Conservation (phyloP, 2,113 vertebrate species). For the Phaethornis superciliosus region DNA sequence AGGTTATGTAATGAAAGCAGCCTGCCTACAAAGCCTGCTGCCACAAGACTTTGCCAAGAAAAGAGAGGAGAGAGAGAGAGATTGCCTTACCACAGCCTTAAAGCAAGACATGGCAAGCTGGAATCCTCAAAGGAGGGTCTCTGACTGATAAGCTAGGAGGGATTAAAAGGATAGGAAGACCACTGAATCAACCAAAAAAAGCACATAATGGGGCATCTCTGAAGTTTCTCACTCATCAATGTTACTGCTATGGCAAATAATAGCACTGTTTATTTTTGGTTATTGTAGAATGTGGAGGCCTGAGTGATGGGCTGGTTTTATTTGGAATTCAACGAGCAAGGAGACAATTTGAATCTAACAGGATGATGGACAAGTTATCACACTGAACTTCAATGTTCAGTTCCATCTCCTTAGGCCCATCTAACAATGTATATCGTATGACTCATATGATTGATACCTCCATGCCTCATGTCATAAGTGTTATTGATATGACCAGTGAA, state of each 20-base stretch:
- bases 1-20: slow-evolving; percentile 65
- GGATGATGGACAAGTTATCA: not conserved
- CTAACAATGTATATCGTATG: not conserved
- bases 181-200: not conserved
- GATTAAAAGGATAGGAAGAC: not conserved
- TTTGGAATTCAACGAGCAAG: not conserved
- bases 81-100: slow-evolving; percentile 23
- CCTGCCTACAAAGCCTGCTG: slow-evolving; percentile 71
- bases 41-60: slow-evolving; percentile 64
- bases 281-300: not conserved
- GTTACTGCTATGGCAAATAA: not conserved
- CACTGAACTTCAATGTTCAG: not conserved
- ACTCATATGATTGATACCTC: not conserved
- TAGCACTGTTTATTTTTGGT: not conserved
- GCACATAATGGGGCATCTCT: not conserved
- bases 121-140: slow-evolving; percentile 9
- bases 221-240: not conserved
- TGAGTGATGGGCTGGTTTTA: not conserved
- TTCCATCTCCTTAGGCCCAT: not conserved
- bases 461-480: not conserved
- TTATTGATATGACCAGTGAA: not conserved
- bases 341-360: not conserved
- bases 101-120: slow-evolving; percentile 16
- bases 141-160: not conserved
- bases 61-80: not conserved